Evolutionary conservation across 2,797 vertebrate genomes (phyloP).

Genomic region (Mormyrus proboscirostris): DNA sequence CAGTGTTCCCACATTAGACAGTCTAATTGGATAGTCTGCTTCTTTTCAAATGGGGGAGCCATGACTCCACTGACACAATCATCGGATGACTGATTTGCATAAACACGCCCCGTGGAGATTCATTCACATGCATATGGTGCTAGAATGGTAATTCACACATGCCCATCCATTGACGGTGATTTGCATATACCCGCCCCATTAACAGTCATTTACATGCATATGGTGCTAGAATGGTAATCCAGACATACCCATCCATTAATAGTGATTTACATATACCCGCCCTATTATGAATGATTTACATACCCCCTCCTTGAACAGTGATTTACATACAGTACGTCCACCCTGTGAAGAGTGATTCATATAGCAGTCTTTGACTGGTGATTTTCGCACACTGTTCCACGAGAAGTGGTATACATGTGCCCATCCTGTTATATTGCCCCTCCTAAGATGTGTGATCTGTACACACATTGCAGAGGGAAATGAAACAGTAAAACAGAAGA

Average conservation of each 20-base stretch:
- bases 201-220: neutral
- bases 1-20: neutral
- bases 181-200: neutral
- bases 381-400: neutral
- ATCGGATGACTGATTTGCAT: neutral
- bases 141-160: neutral
- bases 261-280: neutral
- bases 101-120: neutral
- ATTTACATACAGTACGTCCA: neutral
- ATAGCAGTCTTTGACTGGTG: neutral
- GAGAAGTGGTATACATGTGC: neutral
- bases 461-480: neutral
- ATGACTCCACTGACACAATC: neutral
- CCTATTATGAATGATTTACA: slow-evolving; percentile 1
- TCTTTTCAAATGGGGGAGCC: neutral
- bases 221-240: neutral
- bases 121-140: neutral
- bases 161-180: neutral
- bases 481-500: neutral
- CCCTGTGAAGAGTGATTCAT: neutral
- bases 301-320: neutral
- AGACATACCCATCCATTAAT: neutral
- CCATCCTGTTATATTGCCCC: neutral
- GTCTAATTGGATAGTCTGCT: neutral
- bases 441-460: neutral